Percentiles rank a stretch among this genome's conserved stretches.
Conservation (phyloP, 2,888 invertebrate species). For the Oscheius sp. region DNA sequence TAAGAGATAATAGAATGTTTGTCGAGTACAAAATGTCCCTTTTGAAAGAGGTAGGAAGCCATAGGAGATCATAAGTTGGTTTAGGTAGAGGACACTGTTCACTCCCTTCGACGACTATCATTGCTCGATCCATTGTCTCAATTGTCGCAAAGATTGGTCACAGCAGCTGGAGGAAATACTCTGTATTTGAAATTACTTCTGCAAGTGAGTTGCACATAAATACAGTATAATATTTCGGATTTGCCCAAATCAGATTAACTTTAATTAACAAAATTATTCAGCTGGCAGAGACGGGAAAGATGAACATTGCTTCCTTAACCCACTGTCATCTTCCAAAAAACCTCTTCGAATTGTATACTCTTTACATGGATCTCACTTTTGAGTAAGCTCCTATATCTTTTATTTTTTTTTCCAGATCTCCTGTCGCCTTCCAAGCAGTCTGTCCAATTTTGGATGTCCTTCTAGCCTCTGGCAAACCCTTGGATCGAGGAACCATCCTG, state of each 20-base stretch:
- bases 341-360: constrained; percentile 30
- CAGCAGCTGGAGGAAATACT: constrained; percentile 85
- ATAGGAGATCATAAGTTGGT: neutral
- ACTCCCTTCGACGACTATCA: constrained; percentile 13
- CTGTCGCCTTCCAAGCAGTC: constrained; percentile 84
- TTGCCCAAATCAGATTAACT: constrained; percentile 74
- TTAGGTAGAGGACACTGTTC: constrained; percentile 22
- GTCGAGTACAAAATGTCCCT: constrained; percentile 45
- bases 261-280: no score
- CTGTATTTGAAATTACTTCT: constrained; percentile 83
- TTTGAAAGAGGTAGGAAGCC: constrained; percentile 10
- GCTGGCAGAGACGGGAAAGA: constrained; percentile 78
- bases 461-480: constrained; percentile 87
- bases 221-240: no score
- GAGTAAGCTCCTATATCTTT: neutral
- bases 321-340: constrained; percentile 7
- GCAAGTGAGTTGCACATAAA: no score
- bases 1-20: constrained; percentile 54
- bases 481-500: constrained; percentile 81
- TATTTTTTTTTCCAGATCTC: constrained; percentile 80
- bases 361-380: constrained; percentile 41
- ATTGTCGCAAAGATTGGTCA: constrained; percentile 85
- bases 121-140: constrained; percentile 26
- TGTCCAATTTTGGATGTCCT: constrained; percentile 88
- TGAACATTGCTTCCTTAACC: constrained; percentile 21